Percentiles rank a stretch among this genome's conserved stretches.
Evolutionary conservation across 2,888 invertebrate genomes (phyloP).

Genomic region (Lasiommata megera): DNA sequence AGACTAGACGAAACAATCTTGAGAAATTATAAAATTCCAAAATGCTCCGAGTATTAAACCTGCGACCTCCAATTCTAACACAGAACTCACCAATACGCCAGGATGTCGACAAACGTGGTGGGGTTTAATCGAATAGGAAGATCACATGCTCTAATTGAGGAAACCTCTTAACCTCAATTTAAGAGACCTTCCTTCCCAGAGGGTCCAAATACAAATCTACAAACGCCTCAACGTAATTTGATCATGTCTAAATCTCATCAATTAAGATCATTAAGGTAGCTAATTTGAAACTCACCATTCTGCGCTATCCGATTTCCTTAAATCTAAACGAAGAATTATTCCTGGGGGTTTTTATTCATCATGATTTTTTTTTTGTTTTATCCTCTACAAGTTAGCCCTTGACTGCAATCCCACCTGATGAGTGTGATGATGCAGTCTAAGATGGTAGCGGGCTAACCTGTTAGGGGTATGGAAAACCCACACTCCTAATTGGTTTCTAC

Average conservation of each 20-base stretch:
- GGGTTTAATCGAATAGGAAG: neutral
- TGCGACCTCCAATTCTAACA: neutral
- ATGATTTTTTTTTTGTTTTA: no score
- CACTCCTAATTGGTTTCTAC: no score
- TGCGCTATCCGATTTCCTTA: neutral
- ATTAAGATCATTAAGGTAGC: neutral
- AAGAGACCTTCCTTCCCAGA: neutral
- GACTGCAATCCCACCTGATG: no score
- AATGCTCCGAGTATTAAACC: no score
- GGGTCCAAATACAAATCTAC: neutral
- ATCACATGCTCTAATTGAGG: neutral
- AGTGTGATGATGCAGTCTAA: no score
- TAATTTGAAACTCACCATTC: neutral
- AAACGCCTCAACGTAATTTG: neutral
- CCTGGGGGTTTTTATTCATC: no score
- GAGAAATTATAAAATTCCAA: no score
- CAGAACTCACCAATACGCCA: neutral
- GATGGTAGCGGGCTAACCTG: no score
- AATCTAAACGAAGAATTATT: neutral
- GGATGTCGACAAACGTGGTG: neutral
- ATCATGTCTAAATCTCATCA: slow-evolving; percentile 2
- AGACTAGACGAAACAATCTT: no score
- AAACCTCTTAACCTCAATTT: neutral
- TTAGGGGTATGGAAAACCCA: no score
- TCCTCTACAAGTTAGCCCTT: no score